A percentile compares a stretch with the other conserved stretches of the same genome.
Evolutionary conservation across 2,888 invertebrate species (phyloP).

Genomic region (Eretmocerus hayati): DNA sequence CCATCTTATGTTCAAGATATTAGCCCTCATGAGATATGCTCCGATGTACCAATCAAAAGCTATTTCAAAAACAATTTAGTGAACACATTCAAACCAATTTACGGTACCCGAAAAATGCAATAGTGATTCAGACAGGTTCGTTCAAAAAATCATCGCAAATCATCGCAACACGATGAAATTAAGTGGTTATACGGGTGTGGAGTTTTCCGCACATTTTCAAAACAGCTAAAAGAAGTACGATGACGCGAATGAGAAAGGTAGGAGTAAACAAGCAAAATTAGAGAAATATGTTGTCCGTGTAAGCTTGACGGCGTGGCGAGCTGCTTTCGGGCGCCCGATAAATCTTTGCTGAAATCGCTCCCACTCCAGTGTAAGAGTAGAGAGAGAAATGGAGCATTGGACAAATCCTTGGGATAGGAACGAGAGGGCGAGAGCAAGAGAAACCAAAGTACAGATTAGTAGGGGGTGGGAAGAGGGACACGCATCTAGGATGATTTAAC

Average conservation of each 20-base stretch:
- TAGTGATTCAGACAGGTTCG: too few species aligned
- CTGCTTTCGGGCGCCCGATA: constrained; percentile 23
- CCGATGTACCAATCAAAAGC: too few species aligned
- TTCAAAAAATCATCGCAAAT: too few species aligned
- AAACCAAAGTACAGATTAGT: constrained; percentile 5
- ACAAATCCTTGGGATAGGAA: not conserved
- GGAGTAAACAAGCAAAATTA: constrained; percentile 9
- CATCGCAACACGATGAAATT: too few species aligned
- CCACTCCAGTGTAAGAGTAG: not conserved
- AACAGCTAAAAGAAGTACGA: too few species aligned
- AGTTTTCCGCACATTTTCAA: too few species aligned
- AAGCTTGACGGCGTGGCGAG: constrained; percentile 5
- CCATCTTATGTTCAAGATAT: too few species aligned
- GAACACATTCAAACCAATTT: too few species aligned
- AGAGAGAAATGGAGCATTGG: not conserved
- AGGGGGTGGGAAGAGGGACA: constrained; percentile 12
- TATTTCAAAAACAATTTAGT: too few species aligned
- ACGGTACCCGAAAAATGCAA: too few species aligned
- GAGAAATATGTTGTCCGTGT: constrained; percentile 8
- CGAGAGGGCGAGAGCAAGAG: not conserved
- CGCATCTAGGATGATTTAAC: constrained; percentile 34
- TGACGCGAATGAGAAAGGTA: not conserved
- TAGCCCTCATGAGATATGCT: too few species aligned
- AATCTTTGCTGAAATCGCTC: constrained; percentile 25
- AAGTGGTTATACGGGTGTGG: too few species aligned